Conservation (phyloP, 2,888 invertebrate species). For the Oscheius onirici region DNA sequence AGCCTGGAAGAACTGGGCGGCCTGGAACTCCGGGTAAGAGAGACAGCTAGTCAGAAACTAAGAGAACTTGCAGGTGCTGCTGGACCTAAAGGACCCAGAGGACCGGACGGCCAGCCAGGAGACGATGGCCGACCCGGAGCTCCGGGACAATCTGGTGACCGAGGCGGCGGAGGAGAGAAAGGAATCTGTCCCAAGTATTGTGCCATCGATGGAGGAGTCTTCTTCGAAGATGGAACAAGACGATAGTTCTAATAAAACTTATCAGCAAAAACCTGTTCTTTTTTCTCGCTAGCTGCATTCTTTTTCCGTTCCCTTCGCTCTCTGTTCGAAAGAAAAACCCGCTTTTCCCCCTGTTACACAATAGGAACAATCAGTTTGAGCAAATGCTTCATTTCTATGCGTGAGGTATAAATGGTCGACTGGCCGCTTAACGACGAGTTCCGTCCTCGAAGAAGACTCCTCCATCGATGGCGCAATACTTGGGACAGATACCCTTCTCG, state of each 20-base stretch:
- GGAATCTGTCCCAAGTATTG: slow-evolving; percentile 39
- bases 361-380: background rate
- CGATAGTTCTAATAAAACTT: slow-evolving; percentile 40
- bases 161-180: slow-evolving; percentile 31
- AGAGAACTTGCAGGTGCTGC: slow-evolving; percentile 39
- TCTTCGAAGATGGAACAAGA: slow-evolving; percentile 70
- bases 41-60: slow-evolving; percentile 53
- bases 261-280: background rate
- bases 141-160: slow-evolving; percentile 15
- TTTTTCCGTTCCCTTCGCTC: no score
- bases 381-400: slow-evolving; percentile 9
- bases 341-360: slow-evolving; percentile 29
- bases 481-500: slow-evolving; percentile 39
- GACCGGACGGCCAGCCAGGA: slow-evolving; percentile 61
- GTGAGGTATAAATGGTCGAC: background rate
- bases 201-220: slow-evolving; percentile 61
- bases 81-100: slow-evolving; percentile 64
- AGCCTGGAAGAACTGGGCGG: background rate
- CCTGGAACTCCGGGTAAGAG: slow-evolving; percentile 43
- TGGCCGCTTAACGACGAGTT: slow-evolving; percentile 59
- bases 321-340: slow-evolving; percentile 8
- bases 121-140: slow-evolving; percentile 37
- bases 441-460: slow-evolving; percentile 71
- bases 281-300: background rate
- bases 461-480: slow-evolving; percentile 52